Evolutionary conservation across 2,888 invertebrate species (phyloP).

Genomic region (Morpho helenor): DNA sequence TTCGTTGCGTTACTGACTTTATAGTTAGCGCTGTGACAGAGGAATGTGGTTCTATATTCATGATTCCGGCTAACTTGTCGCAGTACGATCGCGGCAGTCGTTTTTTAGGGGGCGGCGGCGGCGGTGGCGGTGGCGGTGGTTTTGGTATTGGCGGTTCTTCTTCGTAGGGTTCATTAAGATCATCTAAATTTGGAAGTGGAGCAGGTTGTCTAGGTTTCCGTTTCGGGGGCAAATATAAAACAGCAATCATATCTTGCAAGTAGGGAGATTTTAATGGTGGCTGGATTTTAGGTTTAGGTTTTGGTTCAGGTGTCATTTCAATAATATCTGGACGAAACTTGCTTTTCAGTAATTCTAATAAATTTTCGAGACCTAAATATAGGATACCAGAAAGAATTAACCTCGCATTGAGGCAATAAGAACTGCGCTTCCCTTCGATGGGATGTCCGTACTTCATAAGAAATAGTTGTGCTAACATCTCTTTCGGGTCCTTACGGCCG

Average conservation of each 20-base stretch:
- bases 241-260: conserved; percentile 50
- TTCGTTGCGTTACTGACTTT: conserved; percentile 34
- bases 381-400: conserved; percentile 58
- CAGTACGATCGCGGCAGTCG: conserved; percentile 47
- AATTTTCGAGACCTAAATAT: conserved; percentile 54
- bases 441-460: conserved; percentile 44
- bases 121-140: conserved; percentile 49
- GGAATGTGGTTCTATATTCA: conserved; percentile 37
- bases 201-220: conserved; percentile 38
- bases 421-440: conserved; percentile 46
- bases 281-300: conserved; percentile 39
- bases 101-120: conserved; percentile 61
- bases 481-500: conserved; percentile 55
- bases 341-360: conserved; percentile 45
- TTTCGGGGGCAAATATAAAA: conserved; percentile 41
- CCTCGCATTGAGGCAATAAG: conserved; percentile 53
- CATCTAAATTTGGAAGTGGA: conserved; percentile 57
- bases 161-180: conserved; percentile 54
- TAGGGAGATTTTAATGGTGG: conserved; percentile 52
- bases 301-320: conserved; percentile 27
- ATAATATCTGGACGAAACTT: conserved; percentile 45
- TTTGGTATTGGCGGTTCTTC: conserved; percentile 47
- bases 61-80: conserved; percentile 53
- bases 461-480: conserved; percentile 61
- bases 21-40: conserved; percentile 34